Evolutionary conservation across 2,113 vertebrate species (phyloP).

Genomic region (Pomatorhinus ruficollis): DNA sequence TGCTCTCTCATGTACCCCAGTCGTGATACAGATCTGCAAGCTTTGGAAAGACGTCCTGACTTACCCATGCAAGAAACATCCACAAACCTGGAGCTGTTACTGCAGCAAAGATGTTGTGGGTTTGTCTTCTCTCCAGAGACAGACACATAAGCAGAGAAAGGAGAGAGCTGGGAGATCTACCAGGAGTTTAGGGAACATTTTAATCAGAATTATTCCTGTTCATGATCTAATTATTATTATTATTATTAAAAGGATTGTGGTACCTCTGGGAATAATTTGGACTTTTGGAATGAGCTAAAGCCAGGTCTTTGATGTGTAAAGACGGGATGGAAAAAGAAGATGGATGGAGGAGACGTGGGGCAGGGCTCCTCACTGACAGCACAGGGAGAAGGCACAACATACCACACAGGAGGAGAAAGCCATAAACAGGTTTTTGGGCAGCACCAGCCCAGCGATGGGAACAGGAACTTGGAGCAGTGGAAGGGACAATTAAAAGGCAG

Average conservation of each 20-base stretch:
- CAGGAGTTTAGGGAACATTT: not conserved
- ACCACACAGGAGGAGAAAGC: rapidly evolving
- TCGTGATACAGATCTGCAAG: not conserved
- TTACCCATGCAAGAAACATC: not conserved
- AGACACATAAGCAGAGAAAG: not conserved
- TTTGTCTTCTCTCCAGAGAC: not conserved
- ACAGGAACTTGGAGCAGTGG: not conserved
- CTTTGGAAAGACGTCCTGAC: not conserved
- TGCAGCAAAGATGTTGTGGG: not conserved
- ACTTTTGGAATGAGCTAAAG: not conserved
- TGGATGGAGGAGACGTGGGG: not conserved
- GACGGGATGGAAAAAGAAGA: not conserved
- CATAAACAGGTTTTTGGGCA: not conserved
- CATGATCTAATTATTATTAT: not conserved
- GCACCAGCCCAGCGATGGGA: rapidly evolving
- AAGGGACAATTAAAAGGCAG: not conserved
- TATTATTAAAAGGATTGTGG: not conserved
- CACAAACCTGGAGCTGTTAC: not conserved
- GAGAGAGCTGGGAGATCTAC: not conserved
- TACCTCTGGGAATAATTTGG: not conserved
- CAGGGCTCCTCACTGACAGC: not conserved
- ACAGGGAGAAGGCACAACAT: not conserved
- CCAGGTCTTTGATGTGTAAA: not conserved
- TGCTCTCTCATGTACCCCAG: not conserved
- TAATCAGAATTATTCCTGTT: not conserved